Evolutionary conservation across 2,888 invertebrate genomes (phyloP).

Genomic region (Sepiola atlantica): DNA sequence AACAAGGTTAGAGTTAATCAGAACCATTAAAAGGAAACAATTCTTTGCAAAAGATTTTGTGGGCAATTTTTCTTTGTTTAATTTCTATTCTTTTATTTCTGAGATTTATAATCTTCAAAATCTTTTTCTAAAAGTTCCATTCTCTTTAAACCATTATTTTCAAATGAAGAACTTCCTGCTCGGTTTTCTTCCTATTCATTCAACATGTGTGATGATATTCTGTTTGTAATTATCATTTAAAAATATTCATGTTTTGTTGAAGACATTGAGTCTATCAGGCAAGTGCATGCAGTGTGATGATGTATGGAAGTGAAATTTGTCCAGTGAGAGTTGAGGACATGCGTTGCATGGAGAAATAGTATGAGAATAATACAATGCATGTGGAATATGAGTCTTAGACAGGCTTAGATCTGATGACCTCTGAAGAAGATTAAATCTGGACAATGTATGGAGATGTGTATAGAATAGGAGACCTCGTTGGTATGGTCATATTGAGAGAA

Average conservation of each 20-base stretch:
- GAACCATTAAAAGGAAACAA: not conserved
- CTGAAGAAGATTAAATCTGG: too few relatives aligned
- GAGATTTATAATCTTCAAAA: not conserved
- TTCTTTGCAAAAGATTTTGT: not conserved
- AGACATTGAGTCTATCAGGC: not conserved
- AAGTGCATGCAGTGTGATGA: too few relatives aligned
- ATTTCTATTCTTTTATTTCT: not conserved
- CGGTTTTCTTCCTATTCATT: not conserved
- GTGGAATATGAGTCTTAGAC: too few relatives aligned
- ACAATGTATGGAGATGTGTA: too few relatives aligned
- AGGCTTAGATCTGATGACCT: too few relatives aligned
- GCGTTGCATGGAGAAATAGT: too few relatives aligned
- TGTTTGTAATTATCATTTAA: not conserved
- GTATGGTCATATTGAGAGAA: too few relatives aligned
- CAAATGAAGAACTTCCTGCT: not conserved
- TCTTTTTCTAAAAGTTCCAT: not conserved
- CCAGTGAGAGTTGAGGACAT: too few relatives aligned
- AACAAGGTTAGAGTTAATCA: not conserved
- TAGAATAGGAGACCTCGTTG: too few relatives aligned
- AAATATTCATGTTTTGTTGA: not conserved
- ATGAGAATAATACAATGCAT: too few relatives aligned
- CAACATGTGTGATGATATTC: not conserved
- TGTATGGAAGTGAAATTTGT: too few relatives aligned
- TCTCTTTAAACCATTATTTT: not conserved
- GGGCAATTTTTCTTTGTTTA: not conserved